Percentiles rank a stretch among this genome's conserved stretches.
Evolutionary conservation across 1,140 invertebrate genomes (phyloP).

Genomic region (Eueides isabella): DNA sequence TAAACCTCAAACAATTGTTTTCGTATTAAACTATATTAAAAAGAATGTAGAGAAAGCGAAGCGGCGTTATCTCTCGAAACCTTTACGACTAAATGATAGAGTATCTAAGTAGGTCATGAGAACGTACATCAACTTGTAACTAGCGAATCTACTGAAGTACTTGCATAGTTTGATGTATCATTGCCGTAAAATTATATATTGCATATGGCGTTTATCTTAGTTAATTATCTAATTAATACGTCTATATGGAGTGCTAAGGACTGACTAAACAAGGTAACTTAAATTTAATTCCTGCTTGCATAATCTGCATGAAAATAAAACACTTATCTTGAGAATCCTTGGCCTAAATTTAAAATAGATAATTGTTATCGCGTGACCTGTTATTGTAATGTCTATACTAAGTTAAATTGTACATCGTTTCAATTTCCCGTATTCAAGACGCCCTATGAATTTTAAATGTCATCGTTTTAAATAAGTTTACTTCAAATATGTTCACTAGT

Average conservation of each 20-base stretch:
- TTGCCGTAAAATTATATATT: background rate
- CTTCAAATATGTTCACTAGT: background rate
- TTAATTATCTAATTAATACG: background rate
- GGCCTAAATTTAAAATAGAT: slow-evolving; percentile 47
- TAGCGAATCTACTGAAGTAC: slow-evolving; percentile 24
- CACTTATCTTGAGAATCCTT: slow-evolving; percentile 40
- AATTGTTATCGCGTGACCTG: slow-evolving; percentile 43
- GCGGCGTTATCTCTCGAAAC: slow-evolving; percentile 50
- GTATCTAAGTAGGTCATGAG: slow-evolving; percentile 72
- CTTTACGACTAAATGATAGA: slow-evolving; percentile 59
- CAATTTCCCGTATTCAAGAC: slow-evolving; percentile 12
- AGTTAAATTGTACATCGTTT: slow-evolving; percentile 28
- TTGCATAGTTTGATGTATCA: background rate
- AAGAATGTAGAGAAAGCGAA: slow-evolving; percentile 31
- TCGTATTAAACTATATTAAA: background rate
- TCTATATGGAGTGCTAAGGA: slow-evolving; percentile 8
- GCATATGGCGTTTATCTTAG: background rate
- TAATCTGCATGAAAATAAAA: slow-evolving; percentile 22
- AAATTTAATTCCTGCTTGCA: background rate
- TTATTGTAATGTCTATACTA: slow-evolving; percentile 25
- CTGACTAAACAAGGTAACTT: background rate
- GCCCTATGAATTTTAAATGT: background rate
- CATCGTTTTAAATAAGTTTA: background rate
- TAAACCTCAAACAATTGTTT: background rate
- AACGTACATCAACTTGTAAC: slow-evolving; percentile 39